These are phyloP conservation scores for Pyralis farinalis DNA, from an alignment of 2,888 invertebrate genomes.

Conservation along the genomic window DNA sequence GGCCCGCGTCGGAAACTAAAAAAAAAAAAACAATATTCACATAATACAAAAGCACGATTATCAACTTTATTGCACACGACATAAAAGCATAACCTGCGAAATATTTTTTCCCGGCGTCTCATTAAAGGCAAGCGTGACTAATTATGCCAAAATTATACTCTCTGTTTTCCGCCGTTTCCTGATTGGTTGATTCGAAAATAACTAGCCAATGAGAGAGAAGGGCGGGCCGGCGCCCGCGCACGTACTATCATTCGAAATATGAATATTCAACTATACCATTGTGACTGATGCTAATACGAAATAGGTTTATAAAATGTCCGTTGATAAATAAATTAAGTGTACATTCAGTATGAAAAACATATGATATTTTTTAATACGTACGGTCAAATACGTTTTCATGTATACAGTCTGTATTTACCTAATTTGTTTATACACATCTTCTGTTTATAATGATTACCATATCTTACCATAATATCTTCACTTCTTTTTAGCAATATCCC, in stretches of 20 bases:
- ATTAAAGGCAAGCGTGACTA: slow-evolving; percentile 68
- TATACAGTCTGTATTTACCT: too few species aligned
- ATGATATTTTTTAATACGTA: too few species aligned
- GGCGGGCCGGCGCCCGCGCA: slow-evolving; percentile 73
- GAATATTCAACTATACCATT: slow-evolving; percentile 52
- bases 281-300: slow-evolving; percentile 18
- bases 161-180: slow-evolving; percentile 41
- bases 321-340: background rate
- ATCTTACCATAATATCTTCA: too few species aligned
- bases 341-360: background rate
- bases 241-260: slow-evolving; percentile 46
- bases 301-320: slow-evolving; percentile 18
- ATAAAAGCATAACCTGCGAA: slow-evolving; percentile 8
- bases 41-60: background rate
- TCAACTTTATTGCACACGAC: slow-evolving; percentile 6
- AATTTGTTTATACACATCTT: too few species aligned
- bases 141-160: slow-evolving; percentile 76
- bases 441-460: too few species aligned
- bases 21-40: slow-evolving; percentile 8
- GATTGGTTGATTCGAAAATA: slow-evolving; percentile 65
- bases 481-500: too few species aligned
- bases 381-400: too few species aligned
- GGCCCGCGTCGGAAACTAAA: slow-evolving; percentile 4
- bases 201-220: slow-evolving; percentile 60
- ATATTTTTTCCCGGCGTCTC: slow-evolving; percentile 24